phyloP scores from a whole-genome alignment of 2,113 vertebrate genomes.

The Gambusia affinis region DNA sequence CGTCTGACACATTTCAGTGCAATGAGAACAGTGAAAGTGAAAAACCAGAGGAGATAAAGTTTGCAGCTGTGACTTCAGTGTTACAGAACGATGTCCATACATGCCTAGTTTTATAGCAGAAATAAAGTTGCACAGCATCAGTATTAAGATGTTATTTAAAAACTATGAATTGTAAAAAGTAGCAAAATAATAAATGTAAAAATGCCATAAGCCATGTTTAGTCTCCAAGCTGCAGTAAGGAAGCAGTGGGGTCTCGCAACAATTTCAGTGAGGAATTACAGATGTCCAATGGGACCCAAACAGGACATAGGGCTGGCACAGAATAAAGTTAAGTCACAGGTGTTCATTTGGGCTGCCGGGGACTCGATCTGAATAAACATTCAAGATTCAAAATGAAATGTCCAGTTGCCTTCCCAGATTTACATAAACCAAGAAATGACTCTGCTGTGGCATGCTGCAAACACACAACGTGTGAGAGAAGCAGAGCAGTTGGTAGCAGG shows the following conservation, averaged over 20 bases:
- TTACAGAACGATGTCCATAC: too few species aligned
- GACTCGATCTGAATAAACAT: slow-evolving; percentile 40
- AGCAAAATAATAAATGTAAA: background rate
- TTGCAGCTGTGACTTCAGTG: too few species aligned
- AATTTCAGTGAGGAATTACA: slow-evolving; percentile 16
- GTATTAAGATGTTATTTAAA: background rate
- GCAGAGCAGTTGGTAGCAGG: slow-evolving; percentile 27
- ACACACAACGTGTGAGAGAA: background rate
- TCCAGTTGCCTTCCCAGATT: slow-evolving; percentile 26
- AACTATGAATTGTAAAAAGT: background rate
- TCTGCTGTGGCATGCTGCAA: slow-evolving; percentile 2
- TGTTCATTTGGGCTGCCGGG: slow-evolving; percentile 26
- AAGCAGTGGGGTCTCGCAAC: background rate
- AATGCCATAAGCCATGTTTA: background rate
- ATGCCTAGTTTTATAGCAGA: too few species aligned
- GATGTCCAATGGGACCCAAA: slow-evolving; percentile 22
- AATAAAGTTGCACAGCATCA: background rate
- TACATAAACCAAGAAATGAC: slow-evolving; percentile 17
- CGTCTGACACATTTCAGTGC: background rate
- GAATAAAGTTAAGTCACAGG: slow-evolving; percentile 33
- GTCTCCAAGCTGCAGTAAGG: background rate
- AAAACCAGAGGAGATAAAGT: background rate
- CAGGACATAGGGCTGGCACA: background rate
- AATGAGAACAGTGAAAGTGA: background rate
- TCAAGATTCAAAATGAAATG: slow-evolving; percentile 31